Evolutionary conservation across 2,113 vertebrate species (phyloP), one percentile per base, ranked within the genome.

Genomic region (Zingel zingel): DNA sequence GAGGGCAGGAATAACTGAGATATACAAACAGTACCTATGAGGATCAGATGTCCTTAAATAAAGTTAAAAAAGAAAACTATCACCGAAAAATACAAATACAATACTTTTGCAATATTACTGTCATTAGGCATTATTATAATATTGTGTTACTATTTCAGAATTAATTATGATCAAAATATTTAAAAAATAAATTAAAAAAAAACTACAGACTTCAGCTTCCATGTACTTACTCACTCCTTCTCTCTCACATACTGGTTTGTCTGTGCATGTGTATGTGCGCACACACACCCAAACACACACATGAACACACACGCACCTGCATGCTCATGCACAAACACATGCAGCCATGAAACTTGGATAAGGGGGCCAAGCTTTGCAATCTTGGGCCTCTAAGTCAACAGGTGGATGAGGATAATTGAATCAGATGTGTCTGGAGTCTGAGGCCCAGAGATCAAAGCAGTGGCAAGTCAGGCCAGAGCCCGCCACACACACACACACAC

Each of bases 331-430:
- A 76, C 69, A 81, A 16, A 76, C 77, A 53, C 71, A 87, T n/a
- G 51, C 81, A 86, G 62, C 68, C 73, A 80, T 91, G 89, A 90
- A 91, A 89, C 86, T 83, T 81, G 79, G 89, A 89, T 67, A 78
- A 69, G 79, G 89, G 88, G 85, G 89, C 83, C 83, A 88, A 91
- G 87, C 86, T 79, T 91, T 84, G 87, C 92, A 93, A 95, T 94
- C 89, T 91, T 86, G 91, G 89, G 90, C 90, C 89, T 92, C 89
- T 91, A 92, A 94, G 94, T 95, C 94, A 95, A 95, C 95, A 95
- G 95, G 95, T 96, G 95, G 94, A 94, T 90, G 88, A 94, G 86
- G 94, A 94, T 96, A 96, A 95, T 95, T 95, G 93, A 95, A 94
- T 94, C 92, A 94, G 94, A 95, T 94, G 90, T 92, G 90, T 93